Base-by-base conservation (phyloP, 2,113 vertebrate genomes). In the Blennius ocellaris region DNA sequence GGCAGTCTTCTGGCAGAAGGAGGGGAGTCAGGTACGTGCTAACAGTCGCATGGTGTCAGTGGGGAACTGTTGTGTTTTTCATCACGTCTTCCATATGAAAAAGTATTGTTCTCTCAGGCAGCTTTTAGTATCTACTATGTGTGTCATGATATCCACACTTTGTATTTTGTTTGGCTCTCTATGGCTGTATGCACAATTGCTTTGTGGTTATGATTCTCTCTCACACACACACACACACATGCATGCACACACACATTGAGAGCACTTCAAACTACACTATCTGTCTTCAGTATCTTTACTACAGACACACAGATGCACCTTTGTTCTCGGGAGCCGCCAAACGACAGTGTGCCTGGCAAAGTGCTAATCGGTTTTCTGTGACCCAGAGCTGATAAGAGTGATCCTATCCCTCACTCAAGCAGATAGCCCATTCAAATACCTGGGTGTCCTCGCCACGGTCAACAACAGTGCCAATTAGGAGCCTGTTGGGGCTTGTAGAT, bases 1-100 rank as follows among this genome's bases (percentile, higher is more conserved):
- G 57, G 97, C 97, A 41, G 97, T 99, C 64, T 99, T 99, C 92
- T 99, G 98, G 98, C 98, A 99, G 87, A 99, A 96, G 84, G 98
- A 99, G 90, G 98, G 97, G 68, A 98, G 96, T 80, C 97, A 99
- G 96, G 98, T 99, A 90, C 78, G 89, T 53, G 7, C 47, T 49
- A 8, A 77, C 10, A 30, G 44, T 15, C 63, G 12, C 6, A 2
- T 15, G 17, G 7, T 40, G 7, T 30, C 21, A 30, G 21, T 48
- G 2, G 7, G 10, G 41, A n/a, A 53, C 8, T 14, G 11, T 15
- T 45, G 14, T 11, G 7, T 47, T 61, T 59, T 60, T 50, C 14
- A 14, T 21, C 12, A 0, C 14, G 55, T 80, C 4, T 50, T 38
- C 50, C 36, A 47, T 10, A 17, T 58, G 43, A 8, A 71, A 21